Evolutionary conservation across 2,888 invertebrate genomes (phyloP).

Genomic region (Zaprionus bogoriensis): DNA sequence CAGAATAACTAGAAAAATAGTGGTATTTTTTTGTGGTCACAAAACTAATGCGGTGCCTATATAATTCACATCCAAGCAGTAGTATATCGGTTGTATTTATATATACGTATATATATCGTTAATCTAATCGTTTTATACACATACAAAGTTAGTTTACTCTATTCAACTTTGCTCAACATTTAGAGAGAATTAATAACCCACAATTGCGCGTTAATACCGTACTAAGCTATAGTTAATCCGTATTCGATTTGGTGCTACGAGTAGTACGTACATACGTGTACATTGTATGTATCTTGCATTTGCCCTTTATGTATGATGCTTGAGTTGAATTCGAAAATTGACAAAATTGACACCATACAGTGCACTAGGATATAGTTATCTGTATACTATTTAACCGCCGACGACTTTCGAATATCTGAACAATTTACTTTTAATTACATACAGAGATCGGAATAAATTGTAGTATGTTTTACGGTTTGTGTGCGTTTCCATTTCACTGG

Average conservation of each 20-base stretch:
- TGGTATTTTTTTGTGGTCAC: slow-evolving; percentile 12
- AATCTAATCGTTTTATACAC: slow-evolving; percentile 46
- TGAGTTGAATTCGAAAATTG: slow-evolving; percentile 66
- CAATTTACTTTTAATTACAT: neutral
- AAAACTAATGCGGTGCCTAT: slow-evolving; percentile 38
- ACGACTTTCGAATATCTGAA: neutral
- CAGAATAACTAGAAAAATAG: slow-evolving; percentile 59
- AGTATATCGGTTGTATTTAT: slow-evolving; percentile 20
- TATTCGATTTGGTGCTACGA: slow-evolving; percentile 30
- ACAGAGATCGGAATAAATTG: slow-evolving; percentile 8
- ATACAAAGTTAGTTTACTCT: slow-evolving; percentile 48
- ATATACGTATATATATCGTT: slow-evolving; percentile 14
- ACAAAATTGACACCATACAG: slow-evolving; percentile 39
- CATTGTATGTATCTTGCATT: slow-evolving; percentile 19
- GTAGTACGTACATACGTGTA: slow-evolving; percentile 4
- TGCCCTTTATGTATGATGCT: slow-evolving; percentile 31
- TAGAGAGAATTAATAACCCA: slow-evolving; percentile 19
- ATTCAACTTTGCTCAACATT: slow-evolving; percentile 31
- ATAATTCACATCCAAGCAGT: slow-evolving; percentile 52
- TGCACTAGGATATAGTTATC: slow-evolving; percentile 19
- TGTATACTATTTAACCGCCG: neutral
- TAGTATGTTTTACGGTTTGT: neutral
- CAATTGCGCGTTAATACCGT: slow-evolving; percentile 10
- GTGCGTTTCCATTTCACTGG: slow-evolving; percentile 26
- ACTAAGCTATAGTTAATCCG: slow-evolving; percentile 21